Conservation (phyloP, 2,888 invertebrate genomes). For the Tachina fera region DNA sequence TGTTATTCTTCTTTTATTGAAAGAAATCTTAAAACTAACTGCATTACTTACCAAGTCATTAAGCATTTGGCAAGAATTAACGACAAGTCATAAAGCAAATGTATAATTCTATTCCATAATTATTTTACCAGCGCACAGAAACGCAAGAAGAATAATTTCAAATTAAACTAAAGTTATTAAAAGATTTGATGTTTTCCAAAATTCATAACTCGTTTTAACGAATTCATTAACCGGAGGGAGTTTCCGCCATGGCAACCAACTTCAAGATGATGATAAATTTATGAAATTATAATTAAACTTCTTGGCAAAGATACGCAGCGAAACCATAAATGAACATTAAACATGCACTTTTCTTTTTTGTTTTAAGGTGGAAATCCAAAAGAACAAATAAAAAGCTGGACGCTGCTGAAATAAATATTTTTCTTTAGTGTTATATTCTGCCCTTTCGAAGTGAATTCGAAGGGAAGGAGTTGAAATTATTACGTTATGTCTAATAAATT, state of each 20-base stretch:
- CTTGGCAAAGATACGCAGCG: conserved; percentile 72
- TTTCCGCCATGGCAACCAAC: conserved; percentile 37
- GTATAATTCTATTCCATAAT: conserved; percentile 58
- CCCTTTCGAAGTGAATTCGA: neutral
- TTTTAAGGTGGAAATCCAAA: conserved; percentile 36
- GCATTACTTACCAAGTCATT: conserved; percentile 58
- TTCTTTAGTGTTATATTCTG: conserved; percentile 20
- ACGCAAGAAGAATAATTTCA: conserved; percentile 44
- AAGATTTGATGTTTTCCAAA: conserved; percentile 69
- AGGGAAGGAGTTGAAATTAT: conserved; percentile 50
- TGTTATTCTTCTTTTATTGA: conserved; percentile 10
- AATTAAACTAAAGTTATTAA: conserved; percentile 71
- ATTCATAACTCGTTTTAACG: conserved; percentile 70
- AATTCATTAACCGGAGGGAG: conserved; percentile 70
- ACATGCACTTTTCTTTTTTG: conserved; percentile 36
- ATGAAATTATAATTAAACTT: conserved; percentile 77
- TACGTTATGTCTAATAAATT: conserved; percentile 73
- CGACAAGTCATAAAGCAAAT: conserved; percentile 71
- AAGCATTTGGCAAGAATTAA: conserved; percentile 65
- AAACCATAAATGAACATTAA: conserved; percentile 81
- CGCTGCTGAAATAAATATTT: conserved; percentile 44
- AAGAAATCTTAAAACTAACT: conserved; percentile 50
- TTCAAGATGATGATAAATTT: conserved; percentile 70
- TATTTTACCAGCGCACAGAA: conserved; percentile 44
- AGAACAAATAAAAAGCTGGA: conserved; percentile 43